phyloP scores from a whole-genome alignment of 2,113 vertebrate species.

The Setophaga petechia region DNA sequence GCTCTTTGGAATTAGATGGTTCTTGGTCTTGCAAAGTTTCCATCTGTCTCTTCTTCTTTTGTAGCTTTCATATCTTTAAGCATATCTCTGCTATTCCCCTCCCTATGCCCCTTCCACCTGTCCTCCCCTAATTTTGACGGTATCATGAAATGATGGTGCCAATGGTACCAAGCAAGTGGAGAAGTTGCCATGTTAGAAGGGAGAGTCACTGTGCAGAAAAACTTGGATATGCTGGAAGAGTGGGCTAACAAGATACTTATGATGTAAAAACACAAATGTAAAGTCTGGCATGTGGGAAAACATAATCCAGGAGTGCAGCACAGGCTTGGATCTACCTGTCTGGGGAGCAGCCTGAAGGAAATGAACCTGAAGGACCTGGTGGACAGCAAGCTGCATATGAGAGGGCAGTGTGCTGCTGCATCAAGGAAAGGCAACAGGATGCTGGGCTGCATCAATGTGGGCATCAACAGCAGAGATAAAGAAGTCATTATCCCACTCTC shows the following conservation, averaged over 20 bases:
- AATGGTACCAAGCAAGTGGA: not conserved
- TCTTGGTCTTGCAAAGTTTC: not conserved
- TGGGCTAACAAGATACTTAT: not conserved
- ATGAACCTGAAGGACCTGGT: not conserved
- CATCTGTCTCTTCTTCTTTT: not conserved
- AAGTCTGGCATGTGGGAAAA: not conserved
- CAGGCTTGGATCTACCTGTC: not conserved
- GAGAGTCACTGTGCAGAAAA: not conserved
- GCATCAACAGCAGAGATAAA: not conserved
- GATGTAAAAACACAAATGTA: not conserved
- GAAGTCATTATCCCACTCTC: not conserved
- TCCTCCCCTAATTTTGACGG: not conserved
- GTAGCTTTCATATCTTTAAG: not conserved
- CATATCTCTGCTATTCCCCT: not conserved
- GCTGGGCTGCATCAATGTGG: not conserved
- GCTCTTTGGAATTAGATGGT: not conserved
- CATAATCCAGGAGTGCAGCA: not conserved
- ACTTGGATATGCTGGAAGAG: not conserved
- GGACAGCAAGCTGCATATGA: not conserved
- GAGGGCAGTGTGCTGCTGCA: too few relatives aligned
- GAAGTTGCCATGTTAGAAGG: not conserved
- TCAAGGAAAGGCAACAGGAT: not conserved
- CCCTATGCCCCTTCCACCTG: rapidly evolving
- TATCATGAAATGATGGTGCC: not conserved
- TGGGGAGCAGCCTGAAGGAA: not conserved